A percentile compares a stretch with the other conserved stretches of the same genome.
These are phyloP conservation scores for Ecliptopera silaceata DNA, from an alignment of 2,888 invertebrate genomes.

Conservation along the genomic window DNA sequence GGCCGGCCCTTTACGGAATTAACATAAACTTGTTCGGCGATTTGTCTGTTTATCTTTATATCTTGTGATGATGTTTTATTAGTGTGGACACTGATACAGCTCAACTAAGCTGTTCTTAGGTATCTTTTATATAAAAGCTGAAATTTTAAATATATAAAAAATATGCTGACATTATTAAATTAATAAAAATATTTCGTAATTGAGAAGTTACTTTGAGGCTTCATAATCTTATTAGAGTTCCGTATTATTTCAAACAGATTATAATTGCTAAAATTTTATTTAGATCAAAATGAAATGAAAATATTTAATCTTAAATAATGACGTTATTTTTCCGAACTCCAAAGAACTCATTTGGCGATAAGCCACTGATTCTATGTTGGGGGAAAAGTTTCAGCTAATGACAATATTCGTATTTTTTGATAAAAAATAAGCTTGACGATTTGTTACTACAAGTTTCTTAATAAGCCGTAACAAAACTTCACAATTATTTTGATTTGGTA, in stretches of 20 bases:
- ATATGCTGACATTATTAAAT: no score
- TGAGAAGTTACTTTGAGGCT: not conserved
- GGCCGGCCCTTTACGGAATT: slow-evolving; percentile 74
- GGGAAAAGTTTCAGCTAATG: slow-evolving; percentile 30
- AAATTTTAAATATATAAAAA: no score
- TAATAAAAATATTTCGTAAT: not conserved
- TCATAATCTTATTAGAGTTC: not conserved
- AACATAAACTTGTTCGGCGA: slow-evolving; percentile 69
- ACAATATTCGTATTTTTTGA: no score
- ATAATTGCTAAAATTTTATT: slow-evolving; percentile 16
- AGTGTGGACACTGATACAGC: slow-evolving; percentile 38
- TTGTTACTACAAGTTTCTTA: no score
- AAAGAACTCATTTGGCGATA: slow-evolving; percentile 36
- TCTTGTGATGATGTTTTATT: slow-evolving; percentile 44
- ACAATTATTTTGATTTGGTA: no score
- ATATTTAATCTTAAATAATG: slow-evolving; percentile 31
- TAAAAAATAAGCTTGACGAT: no score
- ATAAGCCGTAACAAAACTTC: no score
- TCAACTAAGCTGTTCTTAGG: slow-evolving; percentile 22
- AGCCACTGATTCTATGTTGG: slow-evolving; percentile 31
- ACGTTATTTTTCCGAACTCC: slow-evolving; percentile 31
- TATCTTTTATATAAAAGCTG: no score
- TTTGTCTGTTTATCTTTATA: slow-evolving; percentile 68
- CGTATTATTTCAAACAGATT: not conserved
- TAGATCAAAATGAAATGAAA: slow-evolving; percentile 29